phyloP scores from a whole-genome alignment of 2,797 vertebrate genomes.

The Heteromormyrus szaboi region DNA sequence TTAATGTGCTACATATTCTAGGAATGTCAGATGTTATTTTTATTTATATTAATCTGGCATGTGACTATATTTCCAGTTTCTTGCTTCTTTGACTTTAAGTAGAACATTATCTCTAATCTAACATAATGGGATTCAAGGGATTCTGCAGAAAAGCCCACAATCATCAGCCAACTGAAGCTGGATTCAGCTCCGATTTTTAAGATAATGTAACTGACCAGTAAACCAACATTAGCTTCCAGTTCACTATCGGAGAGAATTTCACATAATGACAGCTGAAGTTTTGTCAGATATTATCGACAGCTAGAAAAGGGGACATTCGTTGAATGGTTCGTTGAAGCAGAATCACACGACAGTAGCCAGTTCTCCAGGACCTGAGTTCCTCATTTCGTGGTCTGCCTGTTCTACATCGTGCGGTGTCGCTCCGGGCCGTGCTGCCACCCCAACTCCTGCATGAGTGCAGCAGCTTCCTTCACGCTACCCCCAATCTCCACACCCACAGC shows the following conservation, averaged over 20 bases:
- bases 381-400: constrained; percentile 39
- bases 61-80: background rate
- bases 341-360: background rate
- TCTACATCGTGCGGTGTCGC: constrained; percentile 40
- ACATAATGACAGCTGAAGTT: background rate
- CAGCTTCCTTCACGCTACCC: constrained; percentile 9
- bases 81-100: background rate
- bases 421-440: constrained; percentile 39
- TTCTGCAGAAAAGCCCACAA: background rate
- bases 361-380: constrained; percentile 27
- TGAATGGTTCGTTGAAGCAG: background rate
- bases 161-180: background rate
- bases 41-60: background rate
- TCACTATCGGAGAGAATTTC: background rate
- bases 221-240: background rate
- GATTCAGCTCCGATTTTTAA: background rate
- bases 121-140: background rate
- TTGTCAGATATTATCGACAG: background rate
- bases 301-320: background rate
- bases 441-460: constrained; percentile 44
- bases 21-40: background rate
- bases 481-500: background rate
- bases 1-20: background rate
- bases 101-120: too few relatives aligned
- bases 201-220: background rate